Conservation (phyloP, 2,888 invertebrate species). For the Drosophila quinaria region DNA sequence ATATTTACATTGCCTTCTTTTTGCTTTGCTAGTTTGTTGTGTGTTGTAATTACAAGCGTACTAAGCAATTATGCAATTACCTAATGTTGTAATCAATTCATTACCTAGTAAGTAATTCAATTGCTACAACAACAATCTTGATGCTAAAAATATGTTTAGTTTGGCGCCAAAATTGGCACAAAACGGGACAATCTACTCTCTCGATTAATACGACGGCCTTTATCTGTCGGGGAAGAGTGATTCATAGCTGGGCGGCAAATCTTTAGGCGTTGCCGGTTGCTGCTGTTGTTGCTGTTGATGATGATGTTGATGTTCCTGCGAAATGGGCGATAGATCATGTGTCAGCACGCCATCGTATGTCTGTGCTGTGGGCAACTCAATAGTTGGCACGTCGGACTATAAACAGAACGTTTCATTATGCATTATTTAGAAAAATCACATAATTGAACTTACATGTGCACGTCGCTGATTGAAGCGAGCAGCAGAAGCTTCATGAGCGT, state of each 20-base stretch:
- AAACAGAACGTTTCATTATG: neutral
- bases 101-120: constrained; percentile 13
- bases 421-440: neutral
- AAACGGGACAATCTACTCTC: constrained; percentile 46
- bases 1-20: constrained; percentile 52
- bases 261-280: constrained; percentile 82
- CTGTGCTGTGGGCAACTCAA: constrained; percentile 77
- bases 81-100: constrained; percentile 10
- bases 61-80: constrained; percentile 21
- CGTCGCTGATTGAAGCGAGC: constrained; percentile 75
- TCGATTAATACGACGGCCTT: constrained; percentile 36
- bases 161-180: constrained; percentile 64
- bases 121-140: constrained; percentile 61
- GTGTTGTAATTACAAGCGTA: constrained; percentile 7
- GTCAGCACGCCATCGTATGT: constrained; percentile 54
- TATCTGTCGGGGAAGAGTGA: constrained; percentile 85
- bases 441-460: constrained; percentile 50
- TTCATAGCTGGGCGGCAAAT: constrained; percentile 85
- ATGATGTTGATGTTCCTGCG: constrained; percentile 43
- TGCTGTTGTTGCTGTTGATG: constrained; percentile 46
- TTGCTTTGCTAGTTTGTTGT: constrained; percentile 13
- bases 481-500: constrained; percentile 83
- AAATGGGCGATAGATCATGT: constrained; percentile 57
- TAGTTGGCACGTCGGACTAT: constrained; percentile 78
- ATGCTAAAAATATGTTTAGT: constrained; percentile 33